Percentiles rank a stretch among this genome's conserved stretches.
phyloP scores from a whole-genome alignment of 2,888 invertebrate genomes.

The Eubasilissa splendida region DNA sequence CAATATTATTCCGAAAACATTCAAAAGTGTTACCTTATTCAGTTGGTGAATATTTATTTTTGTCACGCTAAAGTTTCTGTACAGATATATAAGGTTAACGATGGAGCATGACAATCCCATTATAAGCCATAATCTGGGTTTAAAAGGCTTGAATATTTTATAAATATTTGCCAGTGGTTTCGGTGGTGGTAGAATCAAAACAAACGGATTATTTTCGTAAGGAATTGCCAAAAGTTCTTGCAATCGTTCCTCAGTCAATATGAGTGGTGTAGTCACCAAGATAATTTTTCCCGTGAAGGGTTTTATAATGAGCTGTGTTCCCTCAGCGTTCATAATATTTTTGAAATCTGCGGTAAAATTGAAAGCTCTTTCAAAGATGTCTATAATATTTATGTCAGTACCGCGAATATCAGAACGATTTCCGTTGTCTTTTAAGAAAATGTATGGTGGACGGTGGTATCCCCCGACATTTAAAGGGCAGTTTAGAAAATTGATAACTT shows the following conservation, averaged over 20 bases:
- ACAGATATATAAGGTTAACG: not conserved
- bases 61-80: not conserved
- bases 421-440: not conserved
- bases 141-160: slow-evolving; percentile 27
- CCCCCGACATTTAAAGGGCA: not conserved
- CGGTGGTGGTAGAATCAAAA: not conserved
- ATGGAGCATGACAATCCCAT: not conserved
- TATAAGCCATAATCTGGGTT: not conserved
- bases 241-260: not conserved
- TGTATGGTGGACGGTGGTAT: not conserved
- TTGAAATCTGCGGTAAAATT: not conserved
- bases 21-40: not conserved
- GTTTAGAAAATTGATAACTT: not conserved
- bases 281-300: not conserved
- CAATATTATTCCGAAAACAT: not conserved
- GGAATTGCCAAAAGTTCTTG: not conserved
- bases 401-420: not conserved
- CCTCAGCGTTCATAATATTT: too few species aligned
- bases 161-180: slow-evolving; percentile 5
- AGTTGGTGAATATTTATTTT: not conserved
- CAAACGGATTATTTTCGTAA: not conserved
- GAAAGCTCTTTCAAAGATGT: not conserved
- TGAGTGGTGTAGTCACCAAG: not conserved
- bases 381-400: not conserved
- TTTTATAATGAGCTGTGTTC: too few species aligned